A percentile compares a stretch with the other conserved stretches of the same genome.
Evolutionary conservation across 1,140 invertebrate species (phyloP).

Genomic region (Diorhabda elongata): DNA sequence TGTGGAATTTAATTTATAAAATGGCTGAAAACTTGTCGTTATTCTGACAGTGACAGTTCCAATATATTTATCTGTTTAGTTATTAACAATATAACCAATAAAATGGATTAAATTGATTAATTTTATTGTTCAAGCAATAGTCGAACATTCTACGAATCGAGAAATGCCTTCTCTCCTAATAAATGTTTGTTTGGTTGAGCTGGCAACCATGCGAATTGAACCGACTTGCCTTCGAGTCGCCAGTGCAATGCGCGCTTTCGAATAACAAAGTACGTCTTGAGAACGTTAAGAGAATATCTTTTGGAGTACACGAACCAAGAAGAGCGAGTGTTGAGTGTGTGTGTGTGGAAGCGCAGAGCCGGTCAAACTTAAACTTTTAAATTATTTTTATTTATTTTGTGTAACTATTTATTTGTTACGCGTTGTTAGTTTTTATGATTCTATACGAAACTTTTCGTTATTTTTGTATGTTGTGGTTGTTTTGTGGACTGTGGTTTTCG

Average conservation of each 20-base stretch:
- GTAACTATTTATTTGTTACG: conserved; percentile 6
- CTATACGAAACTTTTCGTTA: conserved; percentile 4
- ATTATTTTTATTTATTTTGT: neutral
- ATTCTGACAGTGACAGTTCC: too few species aligned
- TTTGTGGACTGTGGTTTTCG: conserved; percentile 8
- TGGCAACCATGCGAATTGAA: neutral
- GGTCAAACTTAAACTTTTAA: neutral
- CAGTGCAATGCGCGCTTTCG: conserved; percentile 10
- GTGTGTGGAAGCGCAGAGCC: conserved; percentile 2
- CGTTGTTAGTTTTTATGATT: conserved; percentile 15
- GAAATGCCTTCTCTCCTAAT: neutral
- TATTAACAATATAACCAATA: too few species aligned
- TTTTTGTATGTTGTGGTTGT: conserved; percentile 13
- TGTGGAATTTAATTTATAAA: too few species aligned
- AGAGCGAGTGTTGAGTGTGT: neutral
- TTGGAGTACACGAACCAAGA: neutral
- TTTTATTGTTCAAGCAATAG: too few species aligned
- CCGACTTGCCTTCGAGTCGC: neutral
- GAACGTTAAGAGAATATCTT: neutral
- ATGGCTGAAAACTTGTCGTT: too few species aligned
- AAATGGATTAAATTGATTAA: too few species aligned
- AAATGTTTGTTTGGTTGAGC: neutral
- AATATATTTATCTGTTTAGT: too few species aligned
- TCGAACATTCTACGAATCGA: too few species aligned
- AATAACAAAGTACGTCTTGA: neutral